Percentiles rank a stretch among this genome's conserved stretches.
phyloP scores from a whole-genome alignment of 2,888 invertebrate species.

The Heliconius ethilla region DNA sequence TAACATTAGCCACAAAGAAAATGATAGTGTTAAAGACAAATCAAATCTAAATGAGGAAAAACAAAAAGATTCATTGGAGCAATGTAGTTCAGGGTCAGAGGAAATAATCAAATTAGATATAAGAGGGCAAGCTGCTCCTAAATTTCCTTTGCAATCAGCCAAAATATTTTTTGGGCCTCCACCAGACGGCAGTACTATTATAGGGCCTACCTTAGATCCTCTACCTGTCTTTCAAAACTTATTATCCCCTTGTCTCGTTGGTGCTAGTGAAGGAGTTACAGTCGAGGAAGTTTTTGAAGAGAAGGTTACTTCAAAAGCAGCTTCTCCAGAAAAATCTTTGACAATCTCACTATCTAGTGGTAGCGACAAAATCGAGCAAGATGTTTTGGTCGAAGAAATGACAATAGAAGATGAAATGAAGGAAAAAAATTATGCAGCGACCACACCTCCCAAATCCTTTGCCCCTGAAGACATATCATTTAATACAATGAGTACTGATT shows the following conservation, averaged over 20 bases:
- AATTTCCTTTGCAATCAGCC: constrained; percentile 62
- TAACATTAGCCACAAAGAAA: constrained; percentile 53
- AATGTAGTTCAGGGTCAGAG: constrained; percentile 68
- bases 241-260: constrained; percentile 70
- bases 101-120: constrained; percentile 79
- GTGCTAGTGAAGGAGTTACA: constrained; percentile 50
- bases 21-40: constrained; percentile 50
- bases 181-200: constrained; percentile 65
- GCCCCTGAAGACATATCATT: constrained; percentile 73
- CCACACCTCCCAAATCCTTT: constrained; percentile 65
- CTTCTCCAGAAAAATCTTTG: constrained; percentile 54
- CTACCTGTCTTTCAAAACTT: constrained; percentile 68
- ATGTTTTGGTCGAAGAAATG: constrained; percentile 59
- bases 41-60: constrained; percentile 50
- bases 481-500: constrained; percentile 85
- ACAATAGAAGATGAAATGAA: constrained; percentile 49
- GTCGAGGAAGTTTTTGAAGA: constrained; percentile 44
- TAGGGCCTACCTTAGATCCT: constrained; percentile 58
- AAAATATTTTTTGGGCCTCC: constrained; percentile 77
- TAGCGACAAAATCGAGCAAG: constrained; percentile 67
- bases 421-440: constrained; percentile 55
- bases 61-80: constrained; percentile 52
- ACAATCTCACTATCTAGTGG: constrained; percentile 41
- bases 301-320: constrained; percentile 45
- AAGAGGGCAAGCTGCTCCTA: constrained; percentile 70